phyloP scores from a whole-genome alignment of 2,888 invertebrate genomes.

The Sarcophaga rosellei region DNA sequence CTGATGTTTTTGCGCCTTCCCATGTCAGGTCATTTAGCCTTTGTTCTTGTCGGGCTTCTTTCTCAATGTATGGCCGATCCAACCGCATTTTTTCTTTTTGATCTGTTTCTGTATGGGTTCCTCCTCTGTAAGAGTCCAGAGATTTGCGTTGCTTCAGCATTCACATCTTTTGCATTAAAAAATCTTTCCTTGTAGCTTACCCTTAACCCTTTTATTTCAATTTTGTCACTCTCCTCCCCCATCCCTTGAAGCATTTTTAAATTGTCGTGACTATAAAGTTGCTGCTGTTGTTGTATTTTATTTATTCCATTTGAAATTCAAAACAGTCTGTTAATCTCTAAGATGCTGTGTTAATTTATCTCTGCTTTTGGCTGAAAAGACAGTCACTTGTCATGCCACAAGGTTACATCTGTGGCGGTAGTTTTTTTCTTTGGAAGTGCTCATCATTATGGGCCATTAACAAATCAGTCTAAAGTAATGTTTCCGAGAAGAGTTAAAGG shows the following conservation, averaged over 20 bases:
- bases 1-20: too few relatives aligned
- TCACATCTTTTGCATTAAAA: too few relatives aligned
- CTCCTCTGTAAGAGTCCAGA: too few relatives aligned
- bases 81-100: too few relatives aligned
- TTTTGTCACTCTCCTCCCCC: neutral
- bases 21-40: too few relatives aligned
- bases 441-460: slow-evolving; percentile 57
- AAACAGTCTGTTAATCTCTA: slow-evolving; percentile 61
- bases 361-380: slow-evolving; percentile 29
- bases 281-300: neutral
- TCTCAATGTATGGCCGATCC: too few relatives aligned
- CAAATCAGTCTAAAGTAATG: slow-evolving; percentile 13
- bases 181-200: too few relatives aligned
- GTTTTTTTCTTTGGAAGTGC: slow-evolving; percentile 44
- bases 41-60: too few relatives aligned
- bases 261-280: neutral
- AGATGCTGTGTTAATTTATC: slow-evolving; percentile 71
- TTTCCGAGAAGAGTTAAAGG: neutral
- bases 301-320: slow-evolving; percentile 53
- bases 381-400: slow-evolving; percentile 33
- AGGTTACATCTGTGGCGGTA: slow-evolving; percentile 29
- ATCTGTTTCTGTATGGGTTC: too few relatives aligned
- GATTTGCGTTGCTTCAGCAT: too few relatives aligned
- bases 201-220: neutral
- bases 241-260: neutral